Percentiles rank a stretch among this genome's conserved stretches.
Evolutionary conservation across 2,888 invertebrate species (phyloP).

Genomic region (Sturmia bella): DNA sequence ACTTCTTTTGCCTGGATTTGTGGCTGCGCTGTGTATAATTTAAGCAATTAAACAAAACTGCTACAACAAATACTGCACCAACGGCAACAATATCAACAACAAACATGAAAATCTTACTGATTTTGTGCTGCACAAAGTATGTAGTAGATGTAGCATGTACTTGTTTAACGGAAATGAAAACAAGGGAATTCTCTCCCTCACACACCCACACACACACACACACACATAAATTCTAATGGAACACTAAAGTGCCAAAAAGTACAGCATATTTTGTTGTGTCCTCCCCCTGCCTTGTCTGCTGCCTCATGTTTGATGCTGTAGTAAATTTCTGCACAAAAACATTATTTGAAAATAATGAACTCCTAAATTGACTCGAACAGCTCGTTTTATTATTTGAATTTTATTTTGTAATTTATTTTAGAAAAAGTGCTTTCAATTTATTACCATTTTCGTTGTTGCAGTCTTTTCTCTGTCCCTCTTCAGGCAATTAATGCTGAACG

Average conservation of each 20-base stretch:
- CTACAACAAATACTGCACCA: background rate
- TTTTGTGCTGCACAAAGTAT: constrained; percentile 44
- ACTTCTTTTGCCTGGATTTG: constrained; percentile 12
- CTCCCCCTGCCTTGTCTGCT: background rate
- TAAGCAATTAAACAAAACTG: constrained; percentile 46
- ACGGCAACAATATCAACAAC: background rate
- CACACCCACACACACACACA: background rate
- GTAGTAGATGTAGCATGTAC: constrained; percentile 3
- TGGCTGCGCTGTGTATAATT: constrained; percentile 38
- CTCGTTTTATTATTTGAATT: constrained; percentile 42
- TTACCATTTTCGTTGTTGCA: too few species aligned
- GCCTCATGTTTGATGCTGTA: background rate
- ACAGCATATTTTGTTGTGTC: background rate
- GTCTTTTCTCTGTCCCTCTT: background rate
- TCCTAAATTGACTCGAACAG: constrained; percentile 63
- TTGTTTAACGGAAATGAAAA: constrained; percentile 36
- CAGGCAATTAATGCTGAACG: constrained; percentile 30
- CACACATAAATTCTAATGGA: background rate
- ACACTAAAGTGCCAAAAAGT: background rate
- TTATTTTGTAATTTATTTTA: constrained; percentile 52
- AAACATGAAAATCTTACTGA: constrained; percentile 21
- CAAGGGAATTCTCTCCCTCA: background rate
- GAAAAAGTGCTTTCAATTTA: constrained; percentile 15
- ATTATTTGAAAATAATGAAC: constrained; percentile 69
- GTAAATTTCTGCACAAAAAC: constrained; percentile 36